Evolutionary conservation across 2,797 vertebrate species (phyloP).

Genomic region (Perodicticus potto): DNA sequence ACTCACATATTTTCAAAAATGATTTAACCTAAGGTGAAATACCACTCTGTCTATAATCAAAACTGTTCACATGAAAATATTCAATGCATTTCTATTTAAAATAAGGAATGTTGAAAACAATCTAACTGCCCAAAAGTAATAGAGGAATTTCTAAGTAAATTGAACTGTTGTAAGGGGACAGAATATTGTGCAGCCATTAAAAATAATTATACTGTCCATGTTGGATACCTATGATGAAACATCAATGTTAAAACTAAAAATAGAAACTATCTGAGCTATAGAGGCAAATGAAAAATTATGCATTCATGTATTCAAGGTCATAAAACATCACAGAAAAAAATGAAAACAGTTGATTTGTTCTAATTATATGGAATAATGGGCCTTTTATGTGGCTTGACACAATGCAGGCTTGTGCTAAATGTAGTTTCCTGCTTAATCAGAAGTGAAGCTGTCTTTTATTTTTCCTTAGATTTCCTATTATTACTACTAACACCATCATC

Average conservation of each 20-base stretch:
- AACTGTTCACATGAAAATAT: neutral
- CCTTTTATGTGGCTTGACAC: neutral
- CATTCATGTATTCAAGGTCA: constrained; percentile 8
- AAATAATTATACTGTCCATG: constrained; percentile 41
- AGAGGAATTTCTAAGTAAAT: neutral
- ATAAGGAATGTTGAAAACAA: constrained; percentile 35
- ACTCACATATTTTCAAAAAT: neutral
- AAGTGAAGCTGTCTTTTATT: neutral
- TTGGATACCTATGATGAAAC: constrained; percentile 24
- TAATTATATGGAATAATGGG: constrained; percentile 31
- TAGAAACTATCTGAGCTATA: neutral
- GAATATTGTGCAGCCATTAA: constrained; percentile 32
- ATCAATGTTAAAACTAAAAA: constrained; percentile 54
- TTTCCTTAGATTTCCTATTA: neutral
- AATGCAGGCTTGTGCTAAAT: neutral
- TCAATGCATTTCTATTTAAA: neutral
- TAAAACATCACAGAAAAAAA: neutral
- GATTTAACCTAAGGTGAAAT: constrained; percentile 34
- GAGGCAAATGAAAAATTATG: neutral
- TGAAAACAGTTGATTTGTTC: constrained; percentile 46
- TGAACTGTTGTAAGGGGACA: neutral
- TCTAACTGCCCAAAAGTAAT: neutral
- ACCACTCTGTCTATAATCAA: neutral
- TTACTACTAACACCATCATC: rapidly evolving
- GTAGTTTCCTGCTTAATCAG: neutral